Percentiles rank a stretch among this genome's conserved stretches.
Evolutionary conservation across 2,113 vertebrate species (phyloP).

Genomic region (Heterochromis multidens): DNA sequence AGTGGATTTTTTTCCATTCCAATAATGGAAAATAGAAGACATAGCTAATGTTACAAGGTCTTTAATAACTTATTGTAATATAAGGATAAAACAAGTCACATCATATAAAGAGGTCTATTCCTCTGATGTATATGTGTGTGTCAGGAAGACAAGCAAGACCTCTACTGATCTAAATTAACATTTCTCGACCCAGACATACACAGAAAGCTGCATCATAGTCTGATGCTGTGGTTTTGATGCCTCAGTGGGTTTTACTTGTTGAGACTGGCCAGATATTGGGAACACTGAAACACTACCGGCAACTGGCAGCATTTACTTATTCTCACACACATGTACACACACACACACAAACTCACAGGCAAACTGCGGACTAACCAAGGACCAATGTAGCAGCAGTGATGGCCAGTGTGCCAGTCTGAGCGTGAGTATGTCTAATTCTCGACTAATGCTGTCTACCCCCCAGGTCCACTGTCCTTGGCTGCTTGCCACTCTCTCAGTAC

Average conservation of each 20-base stretch:
- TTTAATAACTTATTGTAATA: background rate
- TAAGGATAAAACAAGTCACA: background rate
- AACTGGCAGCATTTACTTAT: slow-evolving; percentile 23
- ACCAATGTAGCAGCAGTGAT: slow-evolving; percentile 38
- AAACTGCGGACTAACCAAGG: slow-evolving; percentile 15
- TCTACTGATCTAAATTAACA: slow-evolving; percentile 32
- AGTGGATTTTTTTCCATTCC: background rate
- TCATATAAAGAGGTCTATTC: background rate
- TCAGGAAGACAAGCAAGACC: background rate
- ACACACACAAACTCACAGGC: background rate
- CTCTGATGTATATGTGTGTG: background rate
- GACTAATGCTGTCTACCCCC: slow-evolving; percentile 67
- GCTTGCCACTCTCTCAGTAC: slow-evolving; percentile 69
- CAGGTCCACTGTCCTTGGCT: slow-evolving; percentile 71
- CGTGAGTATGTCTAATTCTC: slow-evolving; percentile 63
- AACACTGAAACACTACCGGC: slow-evolving; percentile 19
- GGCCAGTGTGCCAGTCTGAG: slow-evolving; percentile 72
- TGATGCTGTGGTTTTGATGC: background rate
- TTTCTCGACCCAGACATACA: slow-evolving; percentile 2
- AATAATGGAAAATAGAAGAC: slow-evolving; percentile 1
- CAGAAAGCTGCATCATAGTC: background rate
- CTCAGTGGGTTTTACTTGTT: background rate
- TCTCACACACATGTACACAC: background rate
- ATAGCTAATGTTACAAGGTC: background rate
- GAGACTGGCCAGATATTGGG: slow-evolving; percentile 15